phyloP scores from a whole-genome alignment of 2,797 vertebrate genomes.

The Scyliorhinus canicula region DNA sequence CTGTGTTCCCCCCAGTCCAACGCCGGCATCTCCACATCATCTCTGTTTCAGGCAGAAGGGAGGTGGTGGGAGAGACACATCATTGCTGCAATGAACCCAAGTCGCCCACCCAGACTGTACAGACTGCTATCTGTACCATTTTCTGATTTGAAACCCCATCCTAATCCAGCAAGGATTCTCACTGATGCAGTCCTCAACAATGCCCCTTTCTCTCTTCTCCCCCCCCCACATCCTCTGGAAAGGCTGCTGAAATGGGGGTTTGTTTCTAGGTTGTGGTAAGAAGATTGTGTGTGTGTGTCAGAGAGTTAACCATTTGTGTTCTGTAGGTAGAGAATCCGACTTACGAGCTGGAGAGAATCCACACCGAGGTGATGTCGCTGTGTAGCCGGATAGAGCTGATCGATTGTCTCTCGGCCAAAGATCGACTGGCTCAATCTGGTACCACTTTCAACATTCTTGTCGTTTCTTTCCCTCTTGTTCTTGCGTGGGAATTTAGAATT shows the following conservation, averaged over 20 bases:
- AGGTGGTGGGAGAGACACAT: not conserved
- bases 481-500: not conserved
- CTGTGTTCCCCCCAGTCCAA: too few relatives aligned
- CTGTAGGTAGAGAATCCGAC: conserved; percentile 72
- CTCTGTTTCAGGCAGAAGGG: not conserved
- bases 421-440: conserved; percentile 89
- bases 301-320: not conserved
- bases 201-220: too few relatives aligned
- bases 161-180: not conserved
- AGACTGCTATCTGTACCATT: not conserved
- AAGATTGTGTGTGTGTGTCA: not conserved
- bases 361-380: conserved; percentile 77
- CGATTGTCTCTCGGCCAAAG: conserved; percentile 73
- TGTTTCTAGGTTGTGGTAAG: not conserved
- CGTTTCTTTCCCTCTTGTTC: not conserved
- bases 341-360: conserved; percentile 77
- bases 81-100: not conserved
- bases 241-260: not conserved
- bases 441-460: conserved; percentile 30
- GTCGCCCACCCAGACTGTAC: too few relatives aligned
- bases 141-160: not conserved
- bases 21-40: too few relatives aligned
- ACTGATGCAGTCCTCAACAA: not conserved
- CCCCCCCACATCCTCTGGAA: too few relatives aligned
- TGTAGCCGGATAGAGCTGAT: conserved; percentile 84